Conservation (phyloP, 2,797 vertebrate species). For the Saxicola maurus region DNA sequence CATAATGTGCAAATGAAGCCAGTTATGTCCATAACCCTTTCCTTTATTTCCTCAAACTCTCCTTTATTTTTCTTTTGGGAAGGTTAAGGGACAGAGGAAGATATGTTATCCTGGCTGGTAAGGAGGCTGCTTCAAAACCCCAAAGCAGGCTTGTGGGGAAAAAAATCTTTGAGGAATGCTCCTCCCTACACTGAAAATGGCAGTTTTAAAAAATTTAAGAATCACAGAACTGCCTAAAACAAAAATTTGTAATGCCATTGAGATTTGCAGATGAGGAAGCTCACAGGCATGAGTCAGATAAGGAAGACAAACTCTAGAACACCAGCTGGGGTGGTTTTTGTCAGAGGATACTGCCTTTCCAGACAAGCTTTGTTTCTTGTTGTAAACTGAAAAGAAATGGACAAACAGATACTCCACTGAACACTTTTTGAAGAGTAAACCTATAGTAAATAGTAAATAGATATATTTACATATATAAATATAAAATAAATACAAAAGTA, state of each 20-base stretch:
- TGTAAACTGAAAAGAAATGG: neutral
- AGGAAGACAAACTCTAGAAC: neutral
- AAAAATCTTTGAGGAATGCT: neutral
- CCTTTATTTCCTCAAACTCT: neutral
- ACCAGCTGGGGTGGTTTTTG: neutral
- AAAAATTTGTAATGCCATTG: neutral
- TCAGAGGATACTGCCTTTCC: neutral
- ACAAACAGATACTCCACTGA: neutral
- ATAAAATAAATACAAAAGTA: too few species aligned
- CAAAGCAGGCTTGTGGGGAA: neutral
- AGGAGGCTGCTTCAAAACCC: neutral
- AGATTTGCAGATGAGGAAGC: neutral
- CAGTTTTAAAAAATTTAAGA: neutral
- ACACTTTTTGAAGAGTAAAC: neutral
- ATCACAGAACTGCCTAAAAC: neutral
- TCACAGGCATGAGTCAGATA: neutral
- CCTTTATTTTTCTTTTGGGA: neutral
- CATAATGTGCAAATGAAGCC: neutral
- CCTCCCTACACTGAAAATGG: neutral
- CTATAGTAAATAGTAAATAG: too few species aligned
- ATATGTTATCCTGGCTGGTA: too few species aligned
- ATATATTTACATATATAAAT: too few species aligned
- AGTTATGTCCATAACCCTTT: neutral
- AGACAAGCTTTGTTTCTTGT: neutral
- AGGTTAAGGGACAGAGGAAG: neutral